Base-by-base conservation (phyloP, 2,888 invertebrate species). In the Eumerus sabulonum region DNA sequence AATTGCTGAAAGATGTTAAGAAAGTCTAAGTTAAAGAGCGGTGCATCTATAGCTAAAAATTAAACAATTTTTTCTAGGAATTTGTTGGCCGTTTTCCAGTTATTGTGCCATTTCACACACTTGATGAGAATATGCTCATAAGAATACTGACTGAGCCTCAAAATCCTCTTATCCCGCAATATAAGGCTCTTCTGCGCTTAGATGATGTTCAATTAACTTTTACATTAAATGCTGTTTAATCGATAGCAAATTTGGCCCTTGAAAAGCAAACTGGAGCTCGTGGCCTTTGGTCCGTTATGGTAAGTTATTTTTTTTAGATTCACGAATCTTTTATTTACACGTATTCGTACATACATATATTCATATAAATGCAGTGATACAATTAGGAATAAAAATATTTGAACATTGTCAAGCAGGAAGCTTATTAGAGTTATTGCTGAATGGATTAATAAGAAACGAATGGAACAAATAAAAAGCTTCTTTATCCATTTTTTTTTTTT, bases 201-300 rank as follows among this genome's bases (percentile, higher is more conserved):
- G 99, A 99, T 87, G 92, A 98, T 92, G 98, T 98, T 84, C 96
- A 97, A 84, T 90, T 99, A 76, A 93, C 95, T 50, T 97, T 99
- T 87, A 95, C 96, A 11, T 91, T 93, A 0, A 97, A 96, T 51
- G 98, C 99, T 12, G 90, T 99, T 16, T 91, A 92, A 82, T 95
- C 96, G n/a, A 97, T 99, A 82, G 96, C 99, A 4, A 90, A 92
- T 62, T 90, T 94, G 83, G 99, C 99, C 47, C 94, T 99, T 94
- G 97, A 98, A 88, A 91, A 97, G 82, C 98, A 98, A 90, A 99
- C 99, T 0, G 99, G 99, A 57, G 99, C 99, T 0, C 91, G 99
- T 84, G 99, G 99, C 1, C 91, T 99, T 19, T 90, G 99, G 79
- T 97, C 98, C 12, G 98, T 99, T 85, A 95, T 99, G 95, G 97